A percentile compares a stretch with the other conserved stretches of the same genome.
Conservation (phyloP, 2,888 invertebrate species). For the Stenodera caucasica region DNA sequence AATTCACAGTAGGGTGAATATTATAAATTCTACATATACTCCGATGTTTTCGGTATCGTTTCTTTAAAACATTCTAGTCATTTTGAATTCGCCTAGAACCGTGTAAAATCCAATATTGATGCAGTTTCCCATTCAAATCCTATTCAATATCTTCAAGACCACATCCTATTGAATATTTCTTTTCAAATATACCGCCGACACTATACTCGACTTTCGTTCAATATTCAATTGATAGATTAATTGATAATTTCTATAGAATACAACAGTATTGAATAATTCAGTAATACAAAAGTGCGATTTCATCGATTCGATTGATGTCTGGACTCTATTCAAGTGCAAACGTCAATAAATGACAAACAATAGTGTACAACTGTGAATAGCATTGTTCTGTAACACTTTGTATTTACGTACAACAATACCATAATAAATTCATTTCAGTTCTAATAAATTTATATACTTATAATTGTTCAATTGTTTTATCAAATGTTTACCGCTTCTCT, state of each 20-base stretch:
- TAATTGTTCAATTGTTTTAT: constrained; percentile 22
- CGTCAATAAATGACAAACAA: constrained; percentile 34
- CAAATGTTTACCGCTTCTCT: too few relatives aligned
- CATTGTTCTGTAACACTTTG: constrained; percentile 36
- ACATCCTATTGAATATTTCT: constrained; percentile 17
- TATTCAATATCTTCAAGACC: too few relatives aligned
- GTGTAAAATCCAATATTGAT: constrained; percentile 31
- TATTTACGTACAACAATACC: constrained; percentile 33
- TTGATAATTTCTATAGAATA: too few relatives aligned
- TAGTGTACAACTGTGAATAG: constrained; percentile 33
- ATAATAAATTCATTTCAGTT: constrained; percentile 19
- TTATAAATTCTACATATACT: constrained; percentile 42
- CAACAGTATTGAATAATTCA: not conserved
- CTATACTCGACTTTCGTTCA: too few relatives aligned
- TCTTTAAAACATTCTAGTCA: constrained; percentile 24
- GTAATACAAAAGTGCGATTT: constrained; percentile 31
- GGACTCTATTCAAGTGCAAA: constrained; percentile 36
- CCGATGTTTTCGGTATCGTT: constrained; percentile 24
- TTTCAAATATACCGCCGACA: too few relatives aligned
- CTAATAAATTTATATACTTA: constrained; percentile 24
- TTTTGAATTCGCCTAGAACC: constrained; percentile 26
- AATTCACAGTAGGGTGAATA: constrained; percentile 33
- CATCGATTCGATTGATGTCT: constrained; percentile 34
- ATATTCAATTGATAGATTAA: too few relatives aligned
- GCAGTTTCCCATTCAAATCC: constrained; percentile 26